Conservation (phyloP, 1,140 invertebrate genomes). For the Prorops nasuta region DNA sequence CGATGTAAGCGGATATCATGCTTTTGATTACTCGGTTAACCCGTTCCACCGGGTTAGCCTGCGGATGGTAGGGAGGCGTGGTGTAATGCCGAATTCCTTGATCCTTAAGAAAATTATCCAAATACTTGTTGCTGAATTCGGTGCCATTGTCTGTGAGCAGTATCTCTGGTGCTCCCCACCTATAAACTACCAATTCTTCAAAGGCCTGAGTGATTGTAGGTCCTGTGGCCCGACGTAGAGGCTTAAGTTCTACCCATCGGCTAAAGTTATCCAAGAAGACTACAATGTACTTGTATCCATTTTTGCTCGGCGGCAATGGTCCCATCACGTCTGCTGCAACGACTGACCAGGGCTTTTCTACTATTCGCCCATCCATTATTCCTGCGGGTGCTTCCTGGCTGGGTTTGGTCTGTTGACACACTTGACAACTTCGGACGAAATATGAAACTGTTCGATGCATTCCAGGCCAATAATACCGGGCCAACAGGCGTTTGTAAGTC, state of each 20-base stretch:
- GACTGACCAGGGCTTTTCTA: constrained; percentile 36
- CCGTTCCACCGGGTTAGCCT: constrained; percentile 46
- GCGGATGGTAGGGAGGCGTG: constrained; percentile 41
- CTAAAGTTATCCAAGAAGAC: constrained; percentile 45
- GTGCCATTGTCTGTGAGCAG: constrained; percentile 49
- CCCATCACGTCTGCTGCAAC: constrained; percentile 49
- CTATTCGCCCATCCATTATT: constrained; percentile 32
- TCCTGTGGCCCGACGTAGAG: constrained; percentile 30
- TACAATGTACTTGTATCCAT: constrained; percentile 41
- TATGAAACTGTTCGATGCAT: constrained; percentile 12
- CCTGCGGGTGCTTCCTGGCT: constrained; percentile 28
- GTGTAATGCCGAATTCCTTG: background rate
- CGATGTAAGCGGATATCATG: constrained; percentile 37
- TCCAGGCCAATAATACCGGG: constrained; percentile 19
- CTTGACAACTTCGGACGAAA: constrained; percentile 19
- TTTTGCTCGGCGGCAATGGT: constrained; percentile 37
- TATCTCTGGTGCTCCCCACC: constrained; percentile 34
- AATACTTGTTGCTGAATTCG: constrained; percentile 34
- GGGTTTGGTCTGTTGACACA: constrained; percentile 34
- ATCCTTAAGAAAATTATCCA: background rate
- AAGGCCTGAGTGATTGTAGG: constrained; percentile 21
- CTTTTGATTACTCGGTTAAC: constrained; percentile 48
- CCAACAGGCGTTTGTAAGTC: constrained; percentile 8
- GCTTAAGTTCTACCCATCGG: constrained; percentile 29
- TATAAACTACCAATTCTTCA: constrained; percentile 28